A percentile compares a stretch with the other conserved stretches of the same genome.
phyloP scores from a whole-genome alignment of 2,888 invertebrate species.

The Eustalomyia histrio region DNA sequence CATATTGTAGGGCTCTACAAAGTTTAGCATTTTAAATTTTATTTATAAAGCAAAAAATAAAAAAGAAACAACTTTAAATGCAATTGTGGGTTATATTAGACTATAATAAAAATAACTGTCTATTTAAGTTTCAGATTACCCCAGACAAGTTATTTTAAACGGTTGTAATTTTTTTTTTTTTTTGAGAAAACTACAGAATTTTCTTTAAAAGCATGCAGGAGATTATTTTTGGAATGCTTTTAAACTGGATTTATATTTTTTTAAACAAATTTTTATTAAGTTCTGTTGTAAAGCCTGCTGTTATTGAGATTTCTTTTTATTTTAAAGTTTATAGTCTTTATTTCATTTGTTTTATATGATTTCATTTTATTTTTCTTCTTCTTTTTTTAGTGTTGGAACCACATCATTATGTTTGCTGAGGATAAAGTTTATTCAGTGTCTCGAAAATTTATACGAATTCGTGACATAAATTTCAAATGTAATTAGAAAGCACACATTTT shows the following conservation, averaged over 20 bases:
- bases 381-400: conserved; percentile 13
- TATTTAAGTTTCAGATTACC: conserved; percentile 30
- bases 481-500: conserved; percentile 66
- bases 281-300: neutral
- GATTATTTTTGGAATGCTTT: neutral
- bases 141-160: conserved; percentile 21
- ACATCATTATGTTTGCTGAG: conserved; percentile 40
- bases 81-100: conserved; percentile 35
- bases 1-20: neutral
- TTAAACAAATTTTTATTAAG: neutral
- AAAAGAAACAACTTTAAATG: conserved; percentile 17
- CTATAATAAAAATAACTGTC: conserved; percentile 25
- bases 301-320: neutral
- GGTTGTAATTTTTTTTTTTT: neutral
- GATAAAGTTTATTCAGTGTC: conserved; percentile 62
- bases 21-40: conserved; percentile 31
- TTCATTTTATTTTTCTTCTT: neutral
- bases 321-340: conserved; percentile 4
- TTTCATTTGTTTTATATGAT: neutral
- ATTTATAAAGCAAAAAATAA: neutral
- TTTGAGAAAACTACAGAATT: neutral
- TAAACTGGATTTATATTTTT: neutral
- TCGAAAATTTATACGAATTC: conserved; percentile 59
- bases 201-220: neutral
- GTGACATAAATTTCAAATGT: conserved; percentile 68